phyloP scores from a whole-genome alignment of 2,113 vertebrate genomes.

The Patagioenas fasciata region DNA sequence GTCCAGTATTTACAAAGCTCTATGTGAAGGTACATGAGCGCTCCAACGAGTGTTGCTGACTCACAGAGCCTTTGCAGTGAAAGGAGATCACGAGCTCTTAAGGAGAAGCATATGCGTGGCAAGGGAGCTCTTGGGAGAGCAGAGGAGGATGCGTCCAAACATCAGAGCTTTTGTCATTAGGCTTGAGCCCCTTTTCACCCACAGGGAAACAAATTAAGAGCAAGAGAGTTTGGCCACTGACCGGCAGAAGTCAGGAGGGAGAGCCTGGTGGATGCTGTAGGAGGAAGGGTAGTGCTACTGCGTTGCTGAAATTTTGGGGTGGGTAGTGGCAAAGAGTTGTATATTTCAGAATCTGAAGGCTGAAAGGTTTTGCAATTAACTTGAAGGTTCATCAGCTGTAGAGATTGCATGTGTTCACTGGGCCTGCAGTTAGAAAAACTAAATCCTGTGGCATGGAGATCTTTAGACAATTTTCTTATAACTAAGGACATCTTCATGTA shows the following conservation, averaged over 20 bases:
- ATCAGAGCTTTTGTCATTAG: not conserved
- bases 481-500: not conserved
- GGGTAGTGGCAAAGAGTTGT: not conserved
- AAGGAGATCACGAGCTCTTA: not conserved
- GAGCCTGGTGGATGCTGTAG: not conserved
- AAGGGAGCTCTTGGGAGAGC: not conserved
- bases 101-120: fast-evolving
- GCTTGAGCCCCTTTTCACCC: not conserved
- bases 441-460: not conserved
- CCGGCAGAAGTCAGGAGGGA: not conserved
- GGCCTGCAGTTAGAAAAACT: not conserved
- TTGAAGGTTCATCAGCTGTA: not conserved
- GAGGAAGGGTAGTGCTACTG: not conserved
- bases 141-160: not conserved
- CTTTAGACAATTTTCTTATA: not conserved
- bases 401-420: not conserved
- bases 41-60: not conserved
- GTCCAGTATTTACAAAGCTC: conserved; percentile 9
- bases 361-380: not conserved
- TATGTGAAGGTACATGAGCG: not conserved
- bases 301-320: not conserved
- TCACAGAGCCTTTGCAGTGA: not conserved
- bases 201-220: not conserved
- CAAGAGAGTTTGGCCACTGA: not conserved
- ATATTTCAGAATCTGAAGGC: not conserved